Percentiles rank a stretch among this genome's conserved stretches.
Evolutionary conservation across 2,113 vertebrate genomes (phyloP).

Genomic region (Perca flavescens): DNA sequence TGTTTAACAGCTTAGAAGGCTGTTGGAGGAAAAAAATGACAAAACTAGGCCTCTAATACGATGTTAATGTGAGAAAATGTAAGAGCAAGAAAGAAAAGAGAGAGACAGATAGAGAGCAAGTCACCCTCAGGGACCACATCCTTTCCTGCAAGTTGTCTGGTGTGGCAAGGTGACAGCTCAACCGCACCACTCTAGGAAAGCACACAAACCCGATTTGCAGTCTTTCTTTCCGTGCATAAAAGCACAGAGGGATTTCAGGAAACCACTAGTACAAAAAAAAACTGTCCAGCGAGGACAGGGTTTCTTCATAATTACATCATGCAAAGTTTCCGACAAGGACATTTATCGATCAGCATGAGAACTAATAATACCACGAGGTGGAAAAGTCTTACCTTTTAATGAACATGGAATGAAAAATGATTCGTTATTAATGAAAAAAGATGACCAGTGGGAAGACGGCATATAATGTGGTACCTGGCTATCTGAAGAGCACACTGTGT

Average conservation of each 20-base stretch:
- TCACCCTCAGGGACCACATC: constrained; percentile 66
- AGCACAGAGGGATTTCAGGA: constrained; percentile 50
- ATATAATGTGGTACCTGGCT: constrained; percentile 30
- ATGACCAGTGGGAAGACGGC: neutral
- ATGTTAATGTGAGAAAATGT: constrained; percentile 26
- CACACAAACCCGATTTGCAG: constrained; percentile 53
- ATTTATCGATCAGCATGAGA: neutral
- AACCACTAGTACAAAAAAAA: constrained; percentile 38
- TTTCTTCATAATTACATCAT: constrained; percentile 50
- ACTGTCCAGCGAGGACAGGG: constrained; percentile 17
- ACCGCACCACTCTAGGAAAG: constrained; percentile 61
- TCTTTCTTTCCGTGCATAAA: constrained; percentile 44
- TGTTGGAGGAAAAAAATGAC: constrained; percentile 6
- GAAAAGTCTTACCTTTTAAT: constrained; percentile 8
- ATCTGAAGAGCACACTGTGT: constrained; percentile 36
- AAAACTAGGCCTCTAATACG: neutral
- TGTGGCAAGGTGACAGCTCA: constrained; percentile 67
- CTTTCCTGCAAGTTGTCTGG: constrained; percentile 54
- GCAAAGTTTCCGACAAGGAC: constrained; percentile 19
- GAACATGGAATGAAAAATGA: constrained; percentile 18
- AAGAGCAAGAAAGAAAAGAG: constrained; percentile 23
- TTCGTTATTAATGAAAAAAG: neutral
- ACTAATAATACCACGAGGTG: constrained; percentile 7
- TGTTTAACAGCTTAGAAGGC: constrained; percentile 1
- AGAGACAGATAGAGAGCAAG: constrained; percentile 31